Conservation (phyloP, 2,888 invertebrate species). For the Andricus curvator region DNA sequence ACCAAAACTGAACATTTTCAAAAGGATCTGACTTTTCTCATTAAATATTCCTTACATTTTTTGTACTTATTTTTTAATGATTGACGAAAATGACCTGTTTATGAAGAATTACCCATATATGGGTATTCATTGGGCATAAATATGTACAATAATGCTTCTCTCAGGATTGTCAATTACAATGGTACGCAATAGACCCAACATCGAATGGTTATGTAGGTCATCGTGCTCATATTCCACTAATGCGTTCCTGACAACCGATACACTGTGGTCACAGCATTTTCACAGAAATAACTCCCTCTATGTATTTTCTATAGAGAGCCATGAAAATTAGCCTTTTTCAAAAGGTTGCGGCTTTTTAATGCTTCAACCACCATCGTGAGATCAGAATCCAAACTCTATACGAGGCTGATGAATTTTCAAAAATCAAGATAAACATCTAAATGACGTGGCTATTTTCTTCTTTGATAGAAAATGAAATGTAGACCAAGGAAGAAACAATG, state of each 20-base stretch:
- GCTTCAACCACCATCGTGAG: neutral
- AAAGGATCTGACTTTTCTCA: neutral
- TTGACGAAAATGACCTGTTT: neutral
- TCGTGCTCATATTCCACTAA: neutral
- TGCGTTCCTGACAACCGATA: neutral
- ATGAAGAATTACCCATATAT: neutral
- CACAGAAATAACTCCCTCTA: neutral
- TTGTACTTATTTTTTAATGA: too few species aligned
- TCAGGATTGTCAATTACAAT: neutral
- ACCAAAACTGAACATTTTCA: too few species aligned
- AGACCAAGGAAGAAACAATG: neutral
- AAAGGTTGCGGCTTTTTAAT: neutral
- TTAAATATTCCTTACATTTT: too few species aligned
- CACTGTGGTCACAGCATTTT: neutral
- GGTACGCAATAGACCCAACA: neutral
- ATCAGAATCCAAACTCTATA: neutral
- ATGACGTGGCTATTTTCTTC: neutral
- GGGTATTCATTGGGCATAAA: neutral
- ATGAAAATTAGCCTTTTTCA: neutral
- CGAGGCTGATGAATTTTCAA: neutral
- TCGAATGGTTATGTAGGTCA: slow-evolving; percentile 8
- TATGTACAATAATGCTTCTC: neutral
- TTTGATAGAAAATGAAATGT: neutral
- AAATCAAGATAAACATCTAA: neutral
- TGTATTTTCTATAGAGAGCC: neutral